Conservation (phyloP, 2,888 invertebrate genomes). For the Pterostichus madidus region DNA sequence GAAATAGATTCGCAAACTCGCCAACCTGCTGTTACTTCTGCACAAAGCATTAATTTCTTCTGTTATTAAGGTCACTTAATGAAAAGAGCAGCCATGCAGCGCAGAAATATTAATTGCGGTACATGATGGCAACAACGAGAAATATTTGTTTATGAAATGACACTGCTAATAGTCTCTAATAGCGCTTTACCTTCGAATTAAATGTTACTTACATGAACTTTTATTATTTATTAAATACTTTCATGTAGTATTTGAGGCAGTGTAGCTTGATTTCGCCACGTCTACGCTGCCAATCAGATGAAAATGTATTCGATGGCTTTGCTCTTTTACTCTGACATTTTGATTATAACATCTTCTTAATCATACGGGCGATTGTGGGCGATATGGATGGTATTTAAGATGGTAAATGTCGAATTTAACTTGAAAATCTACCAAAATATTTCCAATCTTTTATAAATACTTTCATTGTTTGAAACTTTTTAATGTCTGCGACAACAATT, state of each 20-base stretch:
- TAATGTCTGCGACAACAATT: too few species aligned
- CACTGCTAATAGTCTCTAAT: conserved; percentile 27
- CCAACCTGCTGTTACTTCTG: conserved; percentile 7
- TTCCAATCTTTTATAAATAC: too few species aligned
- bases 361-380: conserved; percentile 33
- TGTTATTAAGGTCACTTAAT: conserved; percentile 27
- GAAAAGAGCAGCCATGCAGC: conserved; percentile 8
- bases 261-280: conserved; percentile 13
- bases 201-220: conserved; percentile 30
- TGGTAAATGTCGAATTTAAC: conserved; percentile 18
- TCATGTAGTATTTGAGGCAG: conserved; percentile 9
- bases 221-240: conserved; percentile 19
- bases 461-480: too few species aligned
- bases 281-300: conserved; percentile 30
- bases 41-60: conserved; percentile 29
- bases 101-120: conserved; percentile 22
- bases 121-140: conserved; percentile 4
- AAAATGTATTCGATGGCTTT: conserved; percentile 42
- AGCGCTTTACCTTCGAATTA: conserved; percentile 12
- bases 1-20: conserved; percentile 2
- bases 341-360: conserved; percentile 13
- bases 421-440: too few species aligned
- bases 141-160: conserved; percentile 2
- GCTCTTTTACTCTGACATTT: conserved; percentile 50
- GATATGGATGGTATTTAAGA: conserved; percentile 25